These are phyloP conservation scores for Caenorhabditis plicata DNA, from an alignment of 2,888 invertebrate genomes.

Conservation along the genomic window DNA sequence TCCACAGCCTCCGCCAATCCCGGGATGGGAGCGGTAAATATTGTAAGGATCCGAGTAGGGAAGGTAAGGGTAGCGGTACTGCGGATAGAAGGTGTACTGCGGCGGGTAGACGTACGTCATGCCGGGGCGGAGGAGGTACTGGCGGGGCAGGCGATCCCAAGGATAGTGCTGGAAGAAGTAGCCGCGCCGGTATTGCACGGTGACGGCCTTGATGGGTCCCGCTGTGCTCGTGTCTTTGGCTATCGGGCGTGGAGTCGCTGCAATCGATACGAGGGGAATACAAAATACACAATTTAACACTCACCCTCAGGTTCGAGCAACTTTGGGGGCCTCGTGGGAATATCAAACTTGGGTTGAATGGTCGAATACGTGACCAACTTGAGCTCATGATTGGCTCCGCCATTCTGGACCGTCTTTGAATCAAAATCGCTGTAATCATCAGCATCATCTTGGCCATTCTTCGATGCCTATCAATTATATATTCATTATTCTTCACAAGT, in stretches of 20 bases:
- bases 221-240: conserved; percentile 1
- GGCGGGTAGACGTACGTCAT: conserved; percentile 43
- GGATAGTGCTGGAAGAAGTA: conserved; percentile 48
- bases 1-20: conserved; percentile 37
- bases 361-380: conserved; percentile 39
- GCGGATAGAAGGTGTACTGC: conserved; percentile 17
- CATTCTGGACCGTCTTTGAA: conserved; percentile 16
- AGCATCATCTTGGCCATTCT: no score
- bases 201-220: conserved; percentile 3
- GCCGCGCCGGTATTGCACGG: conserved; percentile 21
- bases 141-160: conserved; percentile 38
- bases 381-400: conserved; percentile 27
- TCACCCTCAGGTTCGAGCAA: no score
- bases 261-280: no score
- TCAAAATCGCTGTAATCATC: conserved; percentile 27
- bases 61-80: conserved; percentile 26
- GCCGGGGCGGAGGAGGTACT: conserved; percentile 39
- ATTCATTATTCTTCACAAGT: no score
- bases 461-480: no score
- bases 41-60: conserved; percentile 38
- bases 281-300: no score
- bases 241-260: no score
- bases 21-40: conserved; percentile 38
- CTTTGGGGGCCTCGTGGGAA: conserved; percentile 24
- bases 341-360: conserved; percentile 30